phyloP scores from a whole-genome alignment of 2,888 invertebrate genomes.

The Lumbricus terrestris region DNA sequence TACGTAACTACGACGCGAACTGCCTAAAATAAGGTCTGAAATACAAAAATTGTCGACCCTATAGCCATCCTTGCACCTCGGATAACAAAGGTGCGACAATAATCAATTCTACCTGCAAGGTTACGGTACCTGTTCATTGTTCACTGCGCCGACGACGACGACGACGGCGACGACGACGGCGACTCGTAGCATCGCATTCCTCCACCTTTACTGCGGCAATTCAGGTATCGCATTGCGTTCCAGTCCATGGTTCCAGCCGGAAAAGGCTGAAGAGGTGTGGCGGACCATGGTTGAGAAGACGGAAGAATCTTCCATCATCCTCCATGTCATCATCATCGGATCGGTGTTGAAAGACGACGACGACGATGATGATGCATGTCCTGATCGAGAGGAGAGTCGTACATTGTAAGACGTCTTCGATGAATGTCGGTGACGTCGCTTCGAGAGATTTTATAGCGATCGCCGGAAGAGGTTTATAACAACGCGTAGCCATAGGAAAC shows the following conservation, averaged over 20 bases:
- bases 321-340: no score
- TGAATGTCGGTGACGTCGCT: background rate
- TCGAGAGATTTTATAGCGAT: constrained; percentile 11
- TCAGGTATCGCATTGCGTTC: background rate
- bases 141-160: no score
- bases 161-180: no score
- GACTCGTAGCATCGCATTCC: background rate
- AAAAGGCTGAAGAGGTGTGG: background rate
- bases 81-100: background rate
- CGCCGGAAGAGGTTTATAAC: constrained; percentile 11
- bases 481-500: constrained; percentile 13
- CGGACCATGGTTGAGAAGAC: no score
- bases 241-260: background rate
- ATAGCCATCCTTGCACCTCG: background rate
- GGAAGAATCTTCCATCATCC: no score
- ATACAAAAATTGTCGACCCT: no score
- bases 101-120: background rate
- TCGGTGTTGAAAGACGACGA: no score
- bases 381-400: background rate
- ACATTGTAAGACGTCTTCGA: background rate
- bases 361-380: no score
- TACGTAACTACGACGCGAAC: background rate
- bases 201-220: background rate
- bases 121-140: background rate
- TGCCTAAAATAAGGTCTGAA: no score